These are phyloP conservation scores for Scarus forsteni DNA, from an alignment of 2,797 vertebrate species.

Conservation along the genomic window DNA sequence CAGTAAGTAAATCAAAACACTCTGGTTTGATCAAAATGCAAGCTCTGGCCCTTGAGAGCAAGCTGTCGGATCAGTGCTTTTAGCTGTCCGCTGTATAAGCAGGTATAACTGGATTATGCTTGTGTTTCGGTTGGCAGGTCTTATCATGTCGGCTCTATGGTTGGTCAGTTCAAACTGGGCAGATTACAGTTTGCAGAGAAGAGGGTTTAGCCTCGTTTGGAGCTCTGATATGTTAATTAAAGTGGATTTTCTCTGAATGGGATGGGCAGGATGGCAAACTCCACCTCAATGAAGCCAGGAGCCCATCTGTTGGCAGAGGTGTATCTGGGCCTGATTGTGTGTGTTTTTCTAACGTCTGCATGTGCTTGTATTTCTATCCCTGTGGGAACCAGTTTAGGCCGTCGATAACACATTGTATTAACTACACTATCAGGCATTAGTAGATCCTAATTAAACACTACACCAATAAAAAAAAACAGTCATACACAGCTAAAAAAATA, in stretches of 20 bases:
- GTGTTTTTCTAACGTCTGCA: slow-evolving; percentile 45
- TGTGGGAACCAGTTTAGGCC: slow-evolving; percentile 49
- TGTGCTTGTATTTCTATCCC: slow-evolving; percentile 47
- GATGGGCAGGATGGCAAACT: slow-evolving; percentile 71
- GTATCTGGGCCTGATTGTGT: slow-evolving; percentile 48
- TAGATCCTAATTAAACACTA: no score
- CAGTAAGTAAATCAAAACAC: slow-evolving; percentile 61
- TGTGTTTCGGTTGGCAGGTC: slow-evolving; percentile 74
- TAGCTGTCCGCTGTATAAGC: slow-evolving; percentile 67
- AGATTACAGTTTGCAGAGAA: slow-evolving; percentile 75
- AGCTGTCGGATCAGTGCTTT: slow-evolving; percentile 67
- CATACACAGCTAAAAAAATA: no score
- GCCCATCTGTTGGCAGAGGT: slow-evolving; percentile 80
- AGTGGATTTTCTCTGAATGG: slow-evolving; percentile 80
- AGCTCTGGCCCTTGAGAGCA: slow-evolving; percentile 49
- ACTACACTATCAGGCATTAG: no score
- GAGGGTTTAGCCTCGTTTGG: slow-evolving; percentile 79
- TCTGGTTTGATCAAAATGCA: slow-evolving; percentile 61
- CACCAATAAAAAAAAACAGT: no score
- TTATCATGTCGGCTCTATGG: slow-evolving; percentile 68
- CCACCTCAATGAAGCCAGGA: slow-evolving; percentile 78
- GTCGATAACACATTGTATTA: background rate
- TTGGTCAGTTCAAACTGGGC: slow-evolving; percentile 78
- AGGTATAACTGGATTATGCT: slow-evolving; percentile 82
- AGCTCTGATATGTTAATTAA: slow-evolving; percentile 86